Conservation (phyloP, 2,797 vertebrate species). For the Helicolenus hilgendorfi region DNA sequence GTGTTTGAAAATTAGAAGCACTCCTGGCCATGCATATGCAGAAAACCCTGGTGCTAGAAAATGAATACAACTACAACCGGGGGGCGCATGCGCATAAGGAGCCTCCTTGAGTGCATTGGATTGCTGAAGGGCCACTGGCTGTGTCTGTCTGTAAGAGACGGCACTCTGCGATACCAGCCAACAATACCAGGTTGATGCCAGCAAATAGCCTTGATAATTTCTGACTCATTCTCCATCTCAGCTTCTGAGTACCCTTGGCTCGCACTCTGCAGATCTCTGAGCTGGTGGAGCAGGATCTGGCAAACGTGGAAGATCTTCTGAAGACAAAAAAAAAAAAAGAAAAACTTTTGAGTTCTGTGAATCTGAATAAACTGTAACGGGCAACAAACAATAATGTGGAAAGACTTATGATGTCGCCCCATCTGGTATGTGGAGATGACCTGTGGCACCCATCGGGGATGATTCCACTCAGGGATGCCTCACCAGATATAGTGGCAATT, state of each 20-base stretch:
- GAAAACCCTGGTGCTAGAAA: neutral
- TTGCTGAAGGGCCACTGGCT: neutral
- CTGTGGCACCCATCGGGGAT: neutral
- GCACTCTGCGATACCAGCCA: neutral
- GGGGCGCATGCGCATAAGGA: neutral
- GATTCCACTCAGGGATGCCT: neutral
- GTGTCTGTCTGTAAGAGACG: neutral
- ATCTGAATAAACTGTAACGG: neutral
- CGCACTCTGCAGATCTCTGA: neutral
- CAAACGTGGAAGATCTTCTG: neutral
- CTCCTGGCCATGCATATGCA: neutral
- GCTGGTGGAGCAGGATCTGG: neutral
- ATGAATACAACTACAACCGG: neutral
- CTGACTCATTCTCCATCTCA: neutral
- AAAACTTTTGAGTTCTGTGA: neutral
- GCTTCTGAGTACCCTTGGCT: neutral
- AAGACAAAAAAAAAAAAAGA: neutral
- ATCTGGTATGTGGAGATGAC: neutral
- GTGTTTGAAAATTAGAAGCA: neutral
- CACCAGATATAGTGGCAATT: neutral
- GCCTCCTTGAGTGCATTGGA: neutral
- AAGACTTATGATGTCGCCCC: neutral
- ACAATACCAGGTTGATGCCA: conserved; percentile 5
- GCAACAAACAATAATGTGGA: neutral
- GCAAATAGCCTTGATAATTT: neutral